Percentiles rank a stretch among this genome's conserved stretches.
These are phyloP conservation scores for Phylloscopus collybita DNA, from an alignment of 2,797 vertebrate species.

Conservation along the genomic window DNA sequence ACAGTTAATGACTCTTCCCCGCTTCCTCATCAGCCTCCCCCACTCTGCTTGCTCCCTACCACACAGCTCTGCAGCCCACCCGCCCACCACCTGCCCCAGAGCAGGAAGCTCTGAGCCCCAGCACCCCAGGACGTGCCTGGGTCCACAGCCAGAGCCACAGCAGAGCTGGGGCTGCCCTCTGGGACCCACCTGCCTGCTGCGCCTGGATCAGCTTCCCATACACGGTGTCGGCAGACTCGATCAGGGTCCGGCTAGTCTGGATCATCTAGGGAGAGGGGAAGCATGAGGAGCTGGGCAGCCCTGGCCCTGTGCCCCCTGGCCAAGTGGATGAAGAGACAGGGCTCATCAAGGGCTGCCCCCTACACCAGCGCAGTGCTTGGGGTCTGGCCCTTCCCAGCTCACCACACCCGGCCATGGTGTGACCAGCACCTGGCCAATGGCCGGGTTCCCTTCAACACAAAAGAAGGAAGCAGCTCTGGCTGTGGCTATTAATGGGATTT, in stretches of 20 bases:
- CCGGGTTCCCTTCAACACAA: background rate
- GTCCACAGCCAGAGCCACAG: background rate
- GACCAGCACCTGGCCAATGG: background rate
- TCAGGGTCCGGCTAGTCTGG: constrained; percentile 91
- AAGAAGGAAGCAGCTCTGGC: background rate
- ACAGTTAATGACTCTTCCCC: constrained; percentile 57
- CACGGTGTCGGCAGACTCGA: constrained; percentile 88
- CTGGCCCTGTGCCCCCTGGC: accelerated
- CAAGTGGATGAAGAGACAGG: background rate
- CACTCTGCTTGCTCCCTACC: background rate
- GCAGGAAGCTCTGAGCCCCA: background rate
- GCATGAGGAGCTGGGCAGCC: background rate
- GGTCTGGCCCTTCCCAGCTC: background rate
- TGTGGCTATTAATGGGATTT: background rate
- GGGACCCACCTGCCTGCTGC: constrained; percentile 85
- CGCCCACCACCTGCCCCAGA: background rate
- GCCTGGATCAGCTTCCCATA: constrained; percentile 90
- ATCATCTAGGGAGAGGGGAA: constrained; percentile 82
- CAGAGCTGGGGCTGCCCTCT: accelerated
- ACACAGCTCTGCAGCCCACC: background rate
- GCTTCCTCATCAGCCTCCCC: constrained; percentile 58
- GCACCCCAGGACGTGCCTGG: accelerated
- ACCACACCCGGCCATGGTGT: accelerated
- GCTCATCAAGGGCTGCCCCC: background rate
- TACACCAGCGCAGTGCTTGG: accelerated